Conservation (phyloP, 1,140 invertebrate genomes). For the Zaprionus davidi region DNA sequence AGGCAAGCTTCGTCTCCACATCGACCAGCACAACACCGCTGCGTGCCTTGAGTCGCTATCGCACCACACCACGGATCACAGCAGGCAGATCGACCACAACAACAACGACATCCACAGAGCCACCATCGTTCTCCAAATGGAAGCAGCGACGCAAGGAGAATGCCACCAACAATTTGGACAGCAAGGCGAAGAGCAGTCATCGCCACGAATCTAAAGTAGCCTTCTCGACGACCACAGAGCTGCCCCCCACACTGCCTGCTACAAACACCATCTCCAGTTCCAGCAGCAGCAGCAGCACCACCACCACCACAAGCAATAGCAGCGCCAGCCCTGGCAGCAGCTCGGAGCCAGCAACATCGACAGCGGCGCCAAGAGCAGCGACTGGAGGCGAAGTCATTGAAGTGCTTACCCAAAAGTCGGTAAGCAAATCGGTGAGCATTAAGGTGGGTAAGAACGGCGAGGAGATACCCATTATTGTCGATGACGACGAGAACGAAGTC, state of each 20-base stretch:
- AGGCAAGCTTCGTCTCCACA: conserved; percentile 63
- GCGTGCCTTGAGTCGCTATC: conserved; percentile 65
- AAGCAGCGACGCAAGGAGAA: conserved; percentile 68
- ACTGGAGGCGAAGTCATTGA: conserved; percentile 53
- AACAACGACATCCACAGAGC: conserved; percentile 55
- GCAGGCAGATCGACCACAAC: conserved; percentile 65
- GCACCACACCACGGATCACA: conserved; percentile 68
- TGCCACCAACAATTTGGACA: conserved; percentile 51
- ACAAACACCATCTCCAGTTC: conserved; percentile 19
- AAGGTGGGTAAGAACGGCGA: conserved; percentile 78
- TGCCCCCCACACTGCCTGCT: background rate
- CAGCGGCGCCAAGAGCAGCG: conserved; percentile 14
- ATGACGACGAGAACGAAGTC: conserved; percentile 76
- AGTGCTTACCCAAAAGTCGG: conserved; percentile 79
- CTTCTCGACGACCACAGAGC: conserved; percentile 14
- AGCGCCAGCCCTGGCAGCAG: background rate
- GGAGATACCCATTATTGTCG: conserved; percentile 76
- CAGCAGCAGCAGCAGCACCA: conserved; percentile 26
- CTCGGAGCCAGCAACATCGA: background rate
- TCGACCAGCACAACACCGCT: conserved; percentile 62
- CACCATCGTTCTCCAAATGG: conserved; percentile 68
- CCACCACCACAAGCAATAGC: background rate
- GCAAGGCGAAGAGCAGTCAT: conserved; percentile 68
- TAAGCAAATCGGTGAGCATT: conserved; percentile 79
- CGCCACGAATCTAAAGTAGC: conserved; percentile 58